Conservation (phyloP, 2,113 vertebrate genomes). For the Clupea harengus region DNA sequence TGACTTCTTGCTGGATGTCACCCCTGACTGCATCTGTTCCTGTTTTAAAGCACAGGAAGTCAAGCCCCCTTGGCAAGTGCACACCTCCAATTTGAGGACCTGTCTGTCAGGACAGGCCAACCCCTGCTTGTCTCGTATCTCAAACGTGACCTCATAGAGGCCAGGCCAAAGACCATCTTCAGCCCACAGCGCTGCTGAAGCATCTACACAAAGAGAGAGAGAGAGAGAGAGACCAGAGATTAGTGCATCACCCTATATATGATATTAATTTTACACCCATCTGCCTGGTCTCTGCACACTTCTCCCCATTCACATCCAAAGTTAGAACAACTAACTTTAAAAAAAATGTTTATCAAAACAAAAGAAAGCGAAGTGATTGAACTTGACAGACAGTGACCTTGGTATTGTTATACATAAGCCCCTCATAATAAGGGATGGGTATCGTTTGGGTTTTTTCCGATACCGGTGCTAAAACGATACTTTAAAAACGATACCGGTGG, state of each 20-base stretch:
- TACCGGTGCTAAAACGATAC: too few species aligned
- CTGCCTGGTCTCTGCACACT: too few species aligned
- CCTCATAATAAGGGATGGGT: too few species aligned
- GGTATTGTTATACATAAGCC: too few species aligned
- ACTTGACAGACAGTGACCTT: too few species aligned
- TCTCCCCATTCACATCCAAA: neutral
- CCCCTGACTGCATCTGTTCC: rapidly evolving
- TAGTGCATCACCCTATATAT: neutral
- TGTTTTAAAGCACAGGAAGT: constrained; percentile 6
- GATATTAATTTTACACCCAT: too few species aligned
- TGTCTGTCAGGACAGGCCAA: constrained; percentile 46
- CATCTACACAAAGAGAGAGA: constrained; percentile 23
- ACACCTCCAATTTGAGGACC: constrained; percentile 43
- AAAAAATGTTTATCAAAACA: too few species aligned
- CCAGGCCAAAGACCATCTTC: constrained; percentile 49
- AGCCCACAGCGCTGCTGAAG: constrained; percentile 22
- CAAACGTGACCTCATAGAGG: constrained; percentile 36
- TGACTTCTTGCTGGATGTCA: neutral
- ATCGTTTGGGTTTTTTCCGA: too few species aligned
- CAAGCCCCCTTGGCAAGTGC: constrained; percentile 37
- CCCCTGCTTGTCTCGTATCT: constrained; percentile 50
- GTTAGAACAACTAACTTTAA: neutral
- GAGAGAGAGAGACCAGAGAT: neutral
- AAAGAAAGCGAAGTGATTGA: too few species aligned
- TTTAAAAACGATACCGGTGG: too few species aligned